Percentiles rank a stretch among this genome's conserved stretches.
phyloP scores from a whole-genome alignment of 2,797 vertebrate genomes.

The Clamator glandarius region DNA sequence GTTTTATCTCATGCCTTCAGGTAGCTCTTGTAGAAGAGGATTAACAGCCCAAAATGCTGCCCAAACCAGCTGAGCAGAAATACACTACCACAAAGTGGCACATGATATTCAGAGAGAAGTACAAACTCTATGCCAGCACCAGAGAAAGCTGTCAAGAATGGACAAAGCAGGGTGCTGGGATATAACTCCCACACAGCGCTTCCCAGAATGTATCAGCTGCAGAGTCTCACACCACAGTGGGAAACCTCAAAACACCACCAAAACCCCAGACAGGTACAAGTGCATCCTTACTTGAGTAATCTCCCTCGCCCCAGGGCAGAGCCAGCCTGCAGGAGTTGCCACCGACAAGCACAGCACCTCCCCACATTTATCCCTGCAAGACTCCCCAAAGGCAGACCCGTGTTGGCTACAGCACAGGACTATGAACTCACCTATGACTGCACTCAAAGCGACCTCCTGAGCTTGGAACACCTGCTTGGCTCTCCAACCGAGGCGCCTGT shows the following conservation, averaged over 20 bases:
- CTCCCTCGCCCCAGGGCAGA: background rate
- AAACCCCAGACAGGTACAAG: no score
- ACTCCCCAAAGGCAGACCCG: background rate
- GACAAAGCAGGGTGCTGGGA: accelerated
- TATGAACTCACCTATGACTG: background rate
- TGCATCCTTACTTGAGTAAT: background rate
- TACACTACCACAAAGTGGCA: background rate
- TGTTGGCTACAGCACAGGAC: background rate
- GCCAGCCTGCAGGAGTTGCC: background rate
- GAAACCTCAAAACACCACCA: background rate
- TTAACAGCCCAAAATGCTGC: background rate
- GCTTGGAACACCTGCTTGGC: background rate
- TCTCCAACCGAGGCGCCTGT: background rate
- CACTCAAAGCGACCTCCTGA: background rate
- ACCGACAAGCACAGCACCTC: background rate
- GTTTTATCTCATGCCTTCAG: background rate
- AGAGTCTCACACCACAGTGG: background rate
- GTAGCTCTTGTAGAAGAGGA: background rate
- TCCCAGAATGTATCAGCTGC: no score
- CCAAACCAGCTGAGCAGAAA: background rate
- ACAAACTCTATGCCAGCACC: accelerated
- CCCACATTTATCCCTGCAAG: accelerated
- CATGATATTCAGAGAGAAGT: accelerated
- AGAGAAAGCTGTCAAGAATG: accelerated
- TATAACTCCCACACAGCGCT: background rate